Conservation (phyloP, 2,113 vertebrate species). For the human region DNA sequence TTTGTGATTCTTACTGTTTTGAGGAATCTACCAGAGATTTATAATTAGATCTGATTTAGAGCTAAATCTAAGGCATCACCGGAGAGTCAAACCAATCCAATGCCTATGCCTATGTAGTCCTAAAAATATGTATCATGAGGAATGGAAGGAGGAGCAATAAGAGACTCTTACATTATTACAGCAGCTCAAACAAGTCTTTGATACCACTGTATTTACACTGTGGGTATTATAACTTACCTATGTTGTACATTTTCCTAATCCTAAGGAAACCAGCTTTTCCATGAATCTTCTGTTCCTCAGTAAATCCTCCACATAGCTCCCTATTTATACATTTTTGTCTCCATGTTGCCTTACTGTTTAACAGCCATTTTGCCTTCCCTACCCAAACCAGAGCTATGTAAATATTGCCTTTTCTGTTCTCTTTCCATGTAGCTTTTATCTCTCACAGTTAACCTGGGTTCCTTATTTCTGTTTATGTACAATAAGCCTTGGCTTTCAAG, state of each 20-base stretch:
- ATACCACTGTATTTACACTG: neutral
- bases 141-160: neutral
- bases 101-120: neutral
- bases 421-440: neutral
- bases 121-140: constrained; percentile 25
- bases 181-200: neutral
- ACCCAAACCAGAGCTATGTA: neutral
- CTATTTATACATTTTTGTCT: neutral
- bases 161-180: neutral
- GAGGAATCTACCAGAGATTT: neutral
- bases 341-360: neutral
- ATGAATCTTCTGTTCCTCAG: neutral
- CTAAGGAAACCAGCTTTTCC: neutral
- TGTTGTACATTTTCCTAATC: constrained; percentile 12
- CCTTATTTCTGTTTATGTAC: neutral
- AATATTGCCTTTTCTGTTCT: constrained; percentile 5
- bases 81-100: neutral
- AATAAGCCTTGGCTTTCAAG: constrained; percentile 39
- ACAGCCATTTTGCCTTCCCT: neutral
- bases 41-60: constrained; percentile 30
- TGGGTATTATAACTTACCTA: neutral
- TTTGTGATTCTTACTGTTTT: constrained; percentile 26
- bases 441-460: neutral
- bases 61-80: neutral
- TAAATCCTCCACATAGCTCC: neutral